phyloP scores from a whole-genome alignment of 2,888 invertebrate species.

The Drosophila prostipennis region DNA sequence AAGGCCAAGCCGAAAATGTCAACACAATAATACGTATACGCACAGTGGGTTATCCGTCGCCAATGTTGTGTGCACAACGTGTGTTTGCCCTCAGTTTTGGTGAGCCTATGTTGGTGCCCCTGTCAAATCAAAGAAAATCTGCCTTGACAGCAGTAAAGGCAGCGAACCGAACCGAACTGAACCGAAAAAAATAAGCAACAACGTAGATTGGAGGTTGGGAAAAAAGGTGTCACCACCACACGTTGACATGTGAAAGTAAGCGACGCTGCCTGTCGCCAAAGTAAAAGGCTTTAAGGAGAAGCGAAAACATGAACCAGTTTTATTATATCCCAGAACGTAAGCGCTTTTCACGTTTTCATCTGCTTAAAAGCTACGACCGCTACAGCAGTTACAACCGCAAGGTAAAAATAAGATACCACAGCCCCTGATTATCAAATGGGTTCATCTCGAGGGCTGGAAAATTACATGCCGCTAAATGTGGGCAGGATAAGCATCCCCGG shows the following conservation, averaged over 20 bases:
- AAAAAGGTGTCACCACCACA: slow-evolving; percentile 46
- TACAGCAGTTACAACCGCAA: background rate
- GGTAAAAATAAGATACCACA: slow-evolving; percentile 7
- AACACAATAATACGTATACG: slow-evolving; percentile 51
- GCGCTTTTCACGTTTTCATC: slow-evolving; percentile 8
- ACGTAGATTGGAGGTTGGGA: background rate
- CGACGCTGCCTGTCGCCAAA: slow-evolving; percentile 14
- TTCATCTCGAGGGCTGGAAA: slow-evolving; percentile 37
- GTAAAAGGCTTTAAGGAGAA: slow-evolving; percentile 35
- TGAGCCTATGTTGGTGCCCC: slow-evolving; percentile 7
- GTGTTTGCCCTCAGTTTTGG: background rate
- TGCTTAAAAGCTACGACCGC: slow-evolving; percentile 11
- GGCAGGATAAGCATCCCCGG: no score
- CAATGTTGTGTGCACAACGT: slow-evolving; percentile 13
- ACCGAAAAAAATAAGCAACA: slow-evolving; percentile 3
- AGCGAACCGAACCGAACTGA: slow-evolving; percentile 12
- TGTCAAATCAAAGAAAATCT: slow-evolving; percentile 62
- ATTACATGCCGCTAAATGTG: slow-evolving; percentile 43
- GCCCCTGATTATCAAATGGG: slow-evolving; percentile 43
- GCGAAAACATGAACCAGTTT: slow-evolving; percentile 4
- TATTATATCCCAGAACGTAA: slow-evolving; percentile 16
- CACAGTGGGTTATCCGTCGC: slow-evolving; percentile 11
- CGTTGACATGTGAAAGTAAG: slow-evolving; percentile 16
- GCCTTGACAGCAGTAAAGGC: slow-evolving; percentile 49
- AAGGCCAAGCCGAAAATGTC: slow-evolving; percentile 24